Evolutionary conservation across 2,888 invertebrate genomes (phyloP).

Genomic region (Caenorhabditis plicata): DNA sequence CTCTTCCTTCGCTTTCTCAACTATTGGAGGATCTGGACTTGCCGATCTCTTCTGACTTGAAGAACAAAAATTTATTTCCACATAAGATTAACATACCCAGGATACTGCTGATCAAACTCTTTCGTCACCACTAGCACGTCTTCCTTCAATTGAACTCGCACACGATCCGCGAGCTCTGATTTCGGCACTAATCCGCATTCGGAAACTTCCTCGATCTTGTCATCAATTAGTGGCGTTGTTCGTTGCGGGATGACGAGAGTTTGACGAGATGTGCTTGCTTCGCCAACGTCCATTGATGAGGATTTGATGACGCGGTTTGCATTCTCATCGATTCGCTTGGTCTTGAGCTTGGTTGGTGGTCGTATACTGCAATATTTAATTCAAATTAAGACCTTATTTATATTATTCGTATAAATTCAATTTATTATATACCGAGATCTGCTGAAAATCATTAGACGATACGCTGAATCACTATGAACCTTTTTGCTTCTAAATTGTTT

Average conservation of each 20-base stretch:
- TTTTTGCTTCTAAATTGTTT: too few species aligned
- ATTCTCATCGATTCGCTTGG: slow-evolving; percentile 42
- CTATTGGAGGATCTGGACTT: slow-evolving; percentile 23
- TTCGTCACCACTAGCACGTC: slow-evolving; percentile 32
- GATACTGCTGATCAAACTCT: slow-evolving; percentile 29
- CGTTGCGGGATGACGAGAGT: slow-evolving; percentile 33
- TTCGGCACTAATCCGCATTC: slow-evolving; percentile 25
- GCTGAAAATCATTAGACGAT: too few species aligned
- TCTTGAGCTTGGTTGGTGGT: slow-evolving; percentile 23
- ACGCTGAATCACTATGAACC: too few species aligned
- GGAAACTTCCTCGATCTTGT: slow-evolving; percentile 35
- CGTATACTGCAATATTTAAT: slow-evolving; percentile 30
- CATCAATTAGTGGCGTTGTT: slow-evolving; percentile 31
- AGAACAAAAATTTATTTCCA: not conserved
- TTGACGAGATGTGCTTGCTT: slow-evolving; percentile 23
- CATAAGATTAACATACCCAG: slow-evolving; percentile 9
- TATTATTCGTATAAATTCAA: too few species aligned
- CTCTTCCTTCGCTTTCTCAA: slow-evolving; percentile 6
- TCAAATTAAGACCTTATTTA: too few species aligned
- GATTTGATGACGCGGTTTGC: slow-evolving; percentile 48
- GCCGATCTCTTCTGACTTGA: slow-evolving; percentile 32
- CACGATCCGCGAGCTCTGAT: slow-evolving; percentile 24
- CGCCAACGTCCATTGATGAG: slow-evolving; percentile 42
- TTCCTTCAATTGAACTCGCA: slow-evolving; percentile 29
- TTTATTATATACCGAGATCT: too few species aligned